phyloP scores from a whole-genome alignment of 2,113 vertebrate genomes.

The Phalacrocorax pelagicus region DNA sequence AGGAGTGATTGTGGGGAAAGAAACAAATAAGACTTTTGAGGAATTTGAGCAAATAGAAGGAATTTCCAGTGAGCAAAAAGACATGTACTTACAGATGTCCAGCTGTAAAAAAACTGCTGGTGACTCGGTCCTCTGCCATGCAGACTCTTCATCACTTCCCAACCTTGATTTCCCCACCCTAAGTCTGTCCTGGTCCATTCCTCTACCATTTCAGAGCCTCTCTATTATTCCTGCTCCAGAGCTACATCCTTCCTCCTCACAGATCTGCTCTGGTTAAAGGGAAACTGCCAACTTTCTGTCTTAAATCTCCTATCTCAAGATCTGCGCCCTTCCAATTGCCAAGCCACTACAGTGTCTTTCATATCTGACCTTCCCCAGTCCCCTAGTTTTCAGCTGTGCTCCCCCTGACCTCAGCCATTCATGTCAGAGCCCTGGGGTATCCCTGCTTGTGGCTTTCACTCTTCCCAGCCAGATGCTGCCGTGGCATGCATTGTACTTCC shows the following conservation, averaged over 20 bases:
- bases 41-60: neutral
- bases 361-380: neutral
- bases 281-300: neutral
- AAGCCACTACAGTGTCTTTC: neutral
- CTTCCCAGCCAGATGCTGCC: neutral
- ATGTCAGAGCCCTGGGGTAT: neutral
- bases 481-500: neutral
- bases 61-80: neutral
- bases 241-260: neutral
- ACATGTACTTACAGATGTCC: rapidly evolving
- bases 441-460: neutral
- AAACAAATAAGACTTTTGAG: neutral
- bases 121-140: neutral
- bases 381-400: neutral
- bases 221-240: neutral
- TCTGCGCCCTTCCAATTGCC: neutral
- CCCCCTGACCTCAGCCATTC: neutral
- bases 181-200: neutral
- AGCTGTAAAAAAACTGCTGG: neutral
- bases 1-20: neutral
- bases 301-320: neutral
- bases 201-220: neutral
- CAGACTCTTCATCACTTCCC: neutral
- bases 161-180: neutral
- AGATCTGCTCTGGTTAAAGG: neutral